phyloP scores from a whole-genome alignment of 2,113 vertebrate genomes.

The Phalacrocorax brasilianus region DNA sequence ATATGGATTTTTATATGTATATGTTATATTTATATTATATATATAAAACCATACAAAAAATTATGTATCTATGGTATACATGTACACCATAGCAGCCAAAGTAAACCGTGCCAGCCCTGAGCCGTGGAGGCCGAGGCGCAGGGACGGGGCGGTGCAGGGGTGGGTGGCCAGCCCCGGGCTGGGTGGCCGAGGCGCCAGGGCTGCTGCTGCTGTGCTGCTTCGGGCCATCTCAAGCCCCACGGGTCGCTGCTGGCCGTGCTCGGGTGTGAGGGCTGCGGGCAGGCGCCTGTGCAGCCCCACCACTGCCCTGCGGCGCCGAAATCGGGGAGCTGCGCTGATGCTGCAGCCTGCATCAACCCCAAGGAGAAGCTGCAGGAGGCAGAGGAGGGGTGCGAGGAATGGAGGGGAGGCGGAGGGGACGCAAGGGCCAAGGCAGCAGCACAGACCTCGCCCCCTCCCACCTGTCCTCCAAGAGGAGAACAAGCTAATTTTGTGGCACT shows the following conservation, averaged over 20 bases:
- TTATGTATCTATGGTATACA: too few species aligned
- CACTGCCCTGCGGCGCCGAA: accelerated
- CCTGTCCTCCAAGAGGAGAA: neutral
- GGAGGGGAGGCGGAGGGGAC: neutral
- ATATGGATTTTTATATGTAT: neutral
- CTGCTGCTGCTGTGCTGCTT: neutral
- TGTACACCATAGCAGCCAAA: neutral
- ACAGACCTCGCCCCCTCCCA: neutral
- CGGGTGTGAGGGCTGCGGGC: accelerated
- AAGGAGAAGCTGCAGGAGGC: neutral
- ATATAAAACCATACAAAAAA: too few species aligned
- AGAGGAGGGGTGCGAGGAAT: neutral
- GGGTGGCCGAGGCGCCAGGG: neutral
- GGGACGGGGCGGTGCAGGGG: accelerated
- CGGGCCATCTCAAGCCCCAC: neutral
- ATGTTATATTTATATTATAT: neutral
- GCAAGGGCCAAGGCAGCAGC: neutral
- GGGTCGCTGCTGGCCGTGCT: neutral
- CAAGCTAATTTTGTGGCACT: neutral
- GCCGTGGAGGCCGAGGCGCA: neutral
- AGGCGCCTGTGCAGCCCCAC: neutral
- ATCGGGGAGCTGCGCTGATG: accelerated
- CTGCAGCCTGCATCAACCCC: neutral
- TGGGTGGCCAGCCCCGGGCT: neutral
- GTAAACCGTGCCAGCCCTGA: too few species aligned